These are phyloP conservation scores for Sula dactylatra DNA, from an alignment of 2,113 vertebrate genomes.

Conservation along the genomic window DNA sequence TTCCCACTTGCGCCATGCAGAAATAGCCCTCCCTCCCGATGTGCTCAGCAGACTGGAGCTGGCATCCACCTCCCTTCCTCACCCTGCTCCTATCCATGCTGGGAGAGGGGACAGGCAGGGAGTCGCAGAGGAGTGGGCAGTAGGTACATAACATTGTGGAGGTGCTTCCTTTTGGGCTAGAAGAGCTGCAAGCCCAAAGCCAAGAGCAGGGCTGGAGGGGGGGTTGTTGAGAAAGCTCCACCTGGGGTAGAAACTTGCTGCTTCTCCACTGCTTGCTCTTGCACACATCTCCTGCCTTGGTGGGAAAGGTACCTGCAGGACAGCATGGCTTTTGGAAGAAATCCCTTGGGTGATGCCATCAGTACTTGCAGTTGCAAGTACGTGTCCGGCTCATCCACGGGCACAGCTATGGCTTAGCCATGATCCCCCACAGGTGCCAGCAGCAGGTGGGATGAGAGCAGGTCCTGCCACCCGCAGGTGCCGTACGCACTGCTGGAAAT, in stretches of 20 bases:
- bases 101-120: neutral
- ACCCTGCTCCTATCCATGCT: neutral
- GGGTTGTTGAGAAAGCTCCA: neutral
- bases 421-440: rapidly evolving
- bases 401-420: neutral
- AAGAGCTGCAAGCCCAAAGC: neutral
- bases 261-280: neutral
- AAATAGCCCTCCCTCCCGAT: neutral
- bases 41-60: neutral
- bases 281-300: neutral
- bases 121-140: neutral
- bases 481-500: neutral
- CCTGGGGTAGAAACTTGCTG: neutral
- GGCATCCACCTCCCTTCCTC: neutral
- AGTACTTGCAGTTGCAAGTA: neutral
- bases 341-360: neutral
- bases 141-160: neutral
- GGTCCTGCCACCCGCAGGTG: neutral
- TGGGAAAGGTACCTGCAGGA: neutral
- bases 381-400: rapidly evolving
- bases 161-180: neutral
- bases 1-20: neutral
- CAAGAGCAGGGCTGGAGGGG: neutral
- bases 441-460: neutral
- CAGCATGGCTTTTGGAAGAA: neutral